phyloP scores from a whole-genome alignment of 2,113 vertebrate genomes.

The Microcebus tavaratra region DNA sequence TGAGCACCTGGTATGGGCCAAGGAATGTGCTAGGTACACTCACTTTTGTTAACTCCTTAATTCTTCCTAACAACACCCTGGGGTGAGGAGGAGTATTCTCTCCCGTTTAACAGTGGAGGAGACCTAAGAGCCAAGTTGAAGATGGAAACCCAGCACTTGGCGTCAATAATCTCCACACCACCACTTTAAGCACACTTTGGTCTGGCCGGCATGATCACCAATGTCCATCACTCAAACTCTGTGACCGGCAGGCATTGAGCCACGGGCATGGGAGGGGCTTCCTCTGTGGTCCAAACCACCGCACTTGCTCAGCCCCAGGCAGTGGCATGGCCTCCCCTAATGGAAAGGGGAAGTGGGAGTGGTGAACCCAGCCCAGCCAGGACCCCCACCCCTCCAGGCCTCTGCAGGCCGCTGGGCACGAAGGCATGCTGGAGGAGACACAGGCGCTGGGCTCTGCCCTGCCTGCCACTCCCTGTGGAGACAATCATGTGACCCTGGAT shows the following conservation, averaged over 20 bases:
- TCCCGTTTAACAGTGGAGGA: not conserved
- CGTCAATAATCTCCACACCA: no score
- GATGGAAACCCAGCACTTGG: not conserved
- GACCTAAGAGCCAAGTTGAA: not conserved
- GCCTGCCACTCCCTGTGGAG: no score
- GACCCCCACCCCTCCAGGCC: not conserved
- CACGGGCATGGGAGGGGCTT: accelerated
- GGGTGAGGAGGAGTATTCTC: accelerated
- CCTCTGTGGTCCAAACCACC: not conserved
- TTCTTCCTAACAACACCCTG: not conserved
- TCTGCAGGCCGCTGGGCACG: accelerated
- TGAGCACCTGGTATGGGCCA: not conserved
- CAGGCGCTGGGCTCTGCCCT: accelerated
- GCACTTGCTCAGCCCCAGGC: not conserved
- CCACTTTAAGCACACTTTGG: not conserved
- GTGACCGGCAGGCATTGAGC: not conserved
- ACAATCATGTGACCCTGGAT: not conserved
- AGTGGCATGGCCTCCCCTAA: not conserved
- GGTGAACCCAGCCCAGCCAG: not conserved
- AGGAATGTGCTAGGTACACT: not conserved
- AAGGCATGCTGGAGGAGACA: accelerated
- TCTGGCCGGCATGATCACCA: not conserved
- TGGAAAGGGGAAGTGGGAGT: no score
- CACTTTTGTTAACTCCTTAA: not conserved
- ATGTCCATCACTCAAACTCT: not conserved